Conservation (phyloP, 2,888 invertebrate genomes). For the Lochmaea crataegi region DNA sequence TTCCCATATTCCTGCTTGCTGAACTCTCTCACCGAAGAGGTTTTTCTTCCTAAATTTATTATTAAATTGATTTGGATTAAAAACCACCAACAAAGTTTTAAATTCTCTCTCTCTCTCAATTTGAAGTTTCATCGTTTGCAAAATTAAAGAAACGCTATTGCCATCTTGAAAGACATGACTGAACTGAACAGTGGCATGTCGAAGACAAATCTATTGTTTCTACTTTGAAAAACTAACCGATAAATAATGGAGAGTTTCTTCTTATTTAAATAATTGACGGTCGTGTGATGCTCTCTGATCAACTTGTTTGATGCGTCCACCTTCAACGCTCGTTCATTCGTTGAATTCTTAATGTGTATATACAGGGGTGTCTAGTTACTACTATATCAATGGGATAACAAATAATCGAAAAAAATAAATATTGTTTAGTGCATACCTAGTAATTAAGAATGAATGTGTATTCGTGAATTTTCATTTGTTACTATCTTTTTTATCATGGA, state of each 20-base stretch:
- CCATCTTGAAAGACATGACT: slow-evolving; percentile 53
- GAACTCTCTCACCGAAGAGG: slow-evolving; percentile 48
- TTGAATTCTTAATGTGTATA: slow-evolving; percentile 24
- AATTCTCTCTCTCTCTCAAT: no score
- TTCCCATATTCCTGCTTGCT: slow-evolving; percentile 44
- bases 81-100: neutral
- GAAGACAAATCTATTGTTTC: slow-evolving; percentile 65
- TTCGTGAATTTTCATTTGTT: no score
- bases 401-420: neutral
- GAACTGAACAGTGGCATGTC: slow-evolving; percentile 60
- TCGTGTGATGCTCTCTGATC: slow-evolving; percentile 52
- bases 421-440: neutral
- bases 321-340: slow-evolving; percentile 7
- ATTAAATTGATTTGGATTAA: slow-evolving; percentile 9
- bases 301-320: slow-evolving; percentile 32
- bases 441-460: no score
- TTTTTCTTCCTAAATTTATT: slow-evolving; percentile 24
- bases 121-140: slow-evolving; percentile 1
- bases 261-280: slow-evolving; percentile 61
- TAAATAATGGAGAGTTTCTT: slow-evolving; percentile 58
- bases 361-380: slow-evolving; percentile 32
- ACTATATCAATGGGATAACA: slow-evolving; percentile 24
- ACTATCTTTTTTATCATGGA: no score
- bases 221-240: slow-evolving; percentile 58
- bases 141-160: slow-evolving; percentile 40